Evolutionary conservation across 2,888 invertebrate species (phyloP).

Genomic region (Hyposoter didymator): DNA sequence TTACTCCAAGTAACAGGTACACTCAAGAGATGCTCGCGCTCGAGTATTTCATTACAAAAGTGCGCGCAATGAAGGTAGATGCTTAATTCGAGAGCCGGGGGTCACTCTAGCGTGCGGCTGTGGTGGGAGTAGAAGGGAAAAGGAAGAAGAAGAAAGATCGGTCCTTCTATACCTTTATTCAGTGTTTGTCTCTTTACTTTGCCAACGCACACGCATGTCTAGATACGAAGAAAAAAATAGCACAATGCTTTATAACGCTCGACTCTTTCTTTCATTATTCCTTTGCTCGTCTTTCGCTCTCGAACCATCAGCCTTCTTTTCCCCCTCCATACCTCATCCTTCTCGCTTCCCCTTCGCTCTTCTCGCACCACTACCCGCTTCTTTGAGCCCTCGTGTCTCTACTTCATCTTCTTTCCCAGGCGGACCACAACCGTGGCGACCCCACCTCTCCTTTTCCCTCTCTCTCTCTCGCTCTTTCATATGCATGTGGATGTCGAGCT

Average conservation of each 20-base stretch:
- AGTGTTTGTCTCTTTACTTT: conserved; percentile 15
- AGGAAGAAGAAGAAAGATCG: background rate
- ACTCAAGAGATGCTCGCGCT: conserved; percentile 71
- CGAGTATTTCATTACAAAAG: conserved; percentile 74
- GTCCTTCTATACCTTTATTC: background rate
- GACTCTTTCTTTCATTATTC: conserved; percentile 52
- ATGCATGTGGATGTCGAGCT: conserved; percentile 11
- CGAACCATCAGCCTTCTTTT: conserved; percentile 14
- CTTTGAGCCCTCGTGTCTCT: conserved; percentile 45
- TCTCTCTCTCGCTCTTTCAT: conserved; percentile 60
- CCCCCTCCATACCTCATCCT: conserved; percentile 45
- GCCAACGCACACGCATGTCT: background rate
- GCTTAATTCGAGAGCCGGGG: conserved; percentile 80
- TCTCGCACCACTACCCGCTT: conserved; percentile 55
- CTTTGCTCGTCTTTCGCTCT: conserved; percentile 43
- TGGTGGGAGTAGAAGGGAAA: conserved; percentile 36
- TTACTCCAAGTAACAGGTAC: conserved; percentile 78
- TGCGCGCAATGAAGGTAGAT: conserved; percentile 73
- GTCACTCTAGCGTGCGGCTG: conserved; percentile 83
- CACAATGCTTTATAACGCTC: conserved; percentile 79
- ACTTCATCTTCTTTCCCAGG: conserved; percentile 81
- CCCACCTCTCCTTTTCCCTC: conserved; percentile 75
- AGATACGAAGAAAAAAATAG: conserved; percentile 69
- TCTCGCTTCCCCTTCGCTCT: conserved; percentile 41
- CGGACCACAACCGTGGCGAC: conserved; percentile 83